Conservation (phyloP, 2,113 vertebrate genomes). For the Callorhinus ursinus region DNA sequence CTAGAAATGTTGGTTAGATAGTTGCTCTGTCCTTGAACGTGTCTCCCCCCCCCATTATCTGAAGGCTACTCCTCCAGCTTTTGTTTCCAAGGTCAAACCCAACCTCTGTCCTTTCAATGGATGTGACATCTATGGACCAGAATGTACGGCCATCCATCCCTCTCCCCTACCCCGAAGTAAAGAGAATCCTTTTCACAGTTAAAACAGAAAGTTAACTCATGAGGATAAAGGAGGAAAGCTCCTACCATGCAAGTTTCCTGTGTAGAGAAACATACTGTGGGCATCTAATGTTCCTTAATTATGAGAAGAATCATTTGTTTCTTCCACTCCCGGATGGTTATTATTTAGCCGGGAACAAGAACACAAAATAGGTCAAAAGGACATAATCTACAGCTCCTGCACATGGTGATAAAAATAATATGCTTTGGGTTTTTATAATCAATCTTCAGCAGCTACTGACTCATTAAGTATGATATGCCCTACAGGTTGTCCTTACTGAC, state of each 20-base stretch:
- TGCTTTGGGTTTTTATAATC: conserved; percentile 70
- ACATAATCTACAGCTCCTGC: conserved; percentile 50
- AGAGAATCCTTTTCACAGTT: conserved; percentile 11
- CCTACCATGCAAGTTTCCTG: neutral
- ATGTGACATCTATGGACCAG: neutral
- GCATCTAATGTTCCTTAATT: conserved; percentile 32
- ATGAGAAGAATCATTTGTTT: conserved; percentile 51
- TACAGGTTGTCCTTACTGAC: conserved; percentile 69
- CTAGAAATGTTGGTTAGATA: neutral
- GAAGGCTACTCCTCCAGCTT: neutral
- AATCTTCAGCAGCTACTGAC: conserved; percentile 65
- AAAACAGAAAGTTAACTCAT: conserved; percentile 36
- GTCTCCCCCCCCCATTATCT: neutral
- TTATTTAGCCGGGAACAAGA: conserved; percentile 67
- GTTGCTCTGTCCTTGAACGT: neutral
- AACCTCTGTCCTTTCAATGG: neutral
- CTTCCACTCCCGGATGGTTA: conserved; percentile 10
- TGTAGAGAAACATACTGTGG: conserved; percentile 5
- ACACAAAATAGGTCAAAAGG: conserved; percentile 67
- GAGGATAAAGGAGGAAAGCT: neutral
- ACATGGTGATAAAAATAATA: conserved; percentile 70
- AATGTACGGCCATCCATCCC: neutral
- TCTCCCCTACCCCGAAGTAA: neutral
- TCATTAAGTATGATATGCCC: conserved; percentile 66
- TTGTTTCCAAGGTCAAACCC: conserved; percentile 29